phyloP scores from a whole-genome alignment of 2,888 invertebrate species.

The Eurois occulta region DNA sequence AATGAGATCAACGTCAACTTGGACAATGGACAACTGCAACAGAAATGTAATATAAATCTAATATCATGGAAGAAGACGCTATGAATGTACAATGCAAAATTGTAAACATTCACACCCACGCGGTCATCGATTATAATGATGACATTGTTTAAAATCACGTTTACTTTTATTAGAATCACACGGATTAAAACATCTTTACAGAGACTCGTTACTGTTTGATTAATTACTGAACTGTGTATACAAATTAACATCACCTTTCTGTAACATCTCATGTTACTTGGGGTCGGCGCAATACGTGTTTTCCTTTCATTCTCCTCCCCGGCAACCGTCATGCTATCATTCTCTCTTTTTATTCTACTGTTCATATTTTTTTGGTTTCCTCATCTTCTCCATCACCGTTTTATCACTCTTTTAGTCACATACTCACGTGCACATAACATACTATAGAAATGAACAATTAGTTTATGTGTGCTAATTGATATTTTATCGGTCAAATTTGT shows the following conservation, averaged over 20 bases:
- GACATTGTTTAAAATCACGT: conserved; percentile 43
- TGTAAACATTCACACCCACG: conserved; percentile 28
- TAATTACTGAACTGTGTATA: neutral
- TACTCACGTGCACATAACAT: neutral
- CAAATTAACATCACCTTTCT: neutral
- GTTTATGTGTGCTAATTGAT: neutral
- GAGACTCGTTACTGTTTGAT: neutral
- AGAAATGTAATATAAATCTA: neutral
- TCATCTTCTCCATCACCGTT: neutral
- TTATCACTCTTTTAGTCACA: neutral
- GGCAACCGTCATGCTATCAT: neutral
- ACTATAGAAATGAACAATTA: neutral
- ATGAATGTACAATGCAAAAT: conserved; percentile 10
- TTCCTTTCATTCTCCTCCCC: neutral
- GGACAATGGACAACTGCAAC: neutral
- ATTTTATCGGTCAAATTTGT: conserved; percentile 7
- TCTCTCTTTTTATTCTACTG: neutral
- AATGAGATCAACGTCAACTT: neutral
- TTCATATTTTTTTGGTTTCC: neutral
- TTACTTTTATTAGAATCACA: conserved; percentile 20
- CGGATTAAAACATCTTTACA: conserved; percentile 12
- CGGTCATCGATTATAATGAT: conserved; percentile 9
- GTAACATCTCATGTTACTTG: neutral
- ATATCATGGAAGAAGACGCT: neutral
- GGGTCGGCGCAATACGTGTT: neutral